phyloP scores from a whole-genome alignment of 2,797 vertebrate genomes.

The Danio aesculapii region DNA sequence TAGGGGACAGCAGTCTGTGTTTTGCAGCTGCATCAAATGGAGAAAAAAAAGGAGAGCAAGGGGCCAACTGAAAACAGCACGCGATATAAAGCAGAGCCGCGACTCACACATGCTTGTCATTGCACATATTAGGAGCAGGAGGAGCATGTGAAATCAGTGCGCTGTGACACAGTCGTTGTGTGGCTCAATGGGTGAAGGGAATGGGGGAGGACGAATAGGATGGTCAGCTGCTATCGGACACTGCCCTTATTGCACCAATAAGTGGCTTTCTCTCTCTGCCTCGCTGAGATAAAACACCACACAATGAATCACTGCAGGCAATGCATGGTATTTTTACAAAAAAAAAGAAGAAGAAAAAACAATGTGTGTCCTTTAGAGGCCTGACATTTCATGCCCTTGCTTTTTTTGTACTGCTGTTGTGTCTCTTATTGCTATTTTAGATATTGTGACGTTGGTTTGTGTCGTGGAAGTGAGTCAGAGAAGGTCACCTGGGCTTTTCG shows the following conservation, averaged over 20 bases:
- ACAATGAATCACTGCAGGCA: constrained; percentile 52
- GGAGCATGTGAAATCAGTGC: constrained; percentile 49
- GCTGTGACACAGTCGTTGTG: constrained; percentile 40
- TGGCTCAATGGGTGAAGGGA: constrained; percentile 28
- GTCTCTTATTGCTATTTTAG: constrained; percentile 26
- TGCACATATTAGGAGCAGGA: constrained; percentile 48
- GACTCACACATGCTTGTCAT: constrained; percentile 43
- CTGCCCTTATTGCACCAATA: constrained; percentile 55
- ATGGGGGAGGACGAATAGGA: not conserved
- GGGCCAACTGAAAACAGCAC: not conserved
- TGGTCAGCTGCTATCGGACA: constrained; percentile 34
- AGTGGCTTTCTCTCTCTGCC: constrained; percentile 38
- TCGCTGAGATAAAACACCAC: constrained; percentile 43
- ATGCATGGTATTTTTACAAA: constrained; percentile 6
- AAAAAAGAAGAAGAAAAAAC: not conserved
- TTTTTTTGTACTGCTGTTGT: constrained; percentile 29
- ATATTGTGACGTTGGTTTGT: constrained; percentile 11
- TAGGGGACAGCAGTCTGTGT: not conserved
- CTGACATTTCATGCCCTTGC: constrained; percentile 19
- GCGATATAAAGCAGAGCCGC: constrained; percentile 3
- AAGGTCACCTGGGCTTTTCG: constrained; percentile 1
- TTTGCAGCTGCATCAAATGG: constrained; percentile 38
- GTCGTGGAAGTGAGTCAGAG: not conserved
- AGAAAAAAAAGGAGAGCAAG: not conserved
- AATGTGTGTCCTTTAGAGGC: constrained; percentile 6